Percentiles rank a stretch among this genome's conserved stretches.
phyloP scores from a whole-genome alignment of 2,888 invertebrate species.

The Dryobota labecula region DNA sequence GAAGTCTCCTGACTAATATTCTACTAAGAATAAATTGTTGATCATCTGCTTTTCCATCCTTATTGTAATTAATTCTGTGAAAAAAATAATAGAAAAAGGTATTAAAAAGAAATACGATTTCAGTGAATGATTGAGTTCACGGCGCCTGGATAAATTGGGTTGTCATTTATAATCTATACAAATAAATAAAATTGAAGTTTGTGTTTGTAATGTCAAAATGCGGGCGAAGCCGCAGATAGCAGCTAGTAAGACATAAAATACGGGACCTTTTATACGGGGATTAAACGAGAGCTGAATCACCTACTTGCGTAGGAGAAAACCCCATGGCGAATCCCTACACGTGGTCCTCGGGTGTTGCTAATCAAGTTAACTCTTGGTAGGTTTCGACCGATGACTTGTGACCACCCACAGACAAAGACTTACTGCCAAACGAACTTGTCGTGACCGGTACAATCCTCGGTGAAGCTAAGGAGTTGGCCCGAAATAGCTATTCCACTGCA shows the following conservation, averaged over 20 bases:
- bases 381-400: background rate
- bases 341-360: background rate
- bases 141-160: background rate
- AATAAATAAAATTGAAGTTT: too few relatives aligned
- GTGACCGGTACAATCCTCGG: background rate
- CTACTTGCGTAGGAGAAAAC: background rate
- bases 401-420: background rate
- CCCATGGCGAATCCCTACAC: background rate
- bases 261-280: background rate
- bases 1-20: slow-evolving; percentile 81
- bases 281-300: background rate
- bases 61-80: slow-evolving; percentile 84
- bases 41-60: slow-evolving; percentile 85
- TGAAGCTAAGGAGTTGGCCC: background rate
- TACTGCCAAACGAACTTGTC: background rate
- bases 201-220: too few relatives aligned
- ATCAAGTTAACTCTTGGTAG: slow-evolving; percentile 3
- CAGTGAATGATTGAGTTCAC: background rate
- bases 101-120: background rate
- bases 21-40: slow-evolving; percentile 90
- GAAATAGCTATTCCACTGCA: slow-evolving; percentile 1
- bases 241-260: too few relatives aligned
- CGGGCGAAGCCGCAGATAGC: too few relatives aligned
- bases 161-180: too few relatives aligned
- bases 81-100: slow-evolving; percentile 26